Evolutionary conservation across 1,140 invertebrate genomes (phyloP), one percentile per base, ranked within the genome.

Genomic region (Drosophila quadrilineata): DNA sequence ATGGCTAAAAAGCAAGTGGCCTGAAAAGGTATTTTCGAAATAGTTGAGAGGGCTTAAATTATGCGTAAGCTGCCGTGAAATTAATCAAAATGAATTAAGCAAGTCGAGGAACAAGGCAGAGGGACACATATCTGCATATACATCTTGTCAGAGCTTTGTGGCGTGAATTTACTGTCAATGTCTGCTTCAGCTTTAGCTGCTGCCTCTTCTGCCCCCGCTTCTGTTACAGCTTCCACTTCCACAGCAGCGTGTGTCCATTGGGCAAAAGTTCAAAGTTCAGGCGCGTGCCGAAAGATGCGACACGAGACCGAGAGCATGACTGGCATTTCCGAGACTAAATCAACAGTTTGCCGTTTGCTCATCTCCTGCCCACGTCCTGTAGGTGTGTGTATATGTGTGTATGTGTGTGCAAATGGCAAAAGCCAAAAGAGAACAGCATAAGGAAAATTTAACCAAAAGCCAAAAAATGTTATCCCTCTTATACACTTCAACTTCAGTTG

Each of bases 251-350:
- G 58, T 54, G 49, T 53, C 49, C 45, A 29, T 6, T 63, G 49
- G 26, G n/a, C 2, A 35, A 67, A 84, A 85, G 79, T 85, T 85
- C 73, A 84, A 77, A 77, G 73, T 84, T 82, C 57, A 84, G 77
- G 59, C 73, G 69, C 73, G 64, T 82, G 77, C 52, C 59, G 28
- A 28, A 31, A 19, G 28, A 36, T 31, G 48, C 17, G 38, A 45
- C 41, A 72, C 46, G 49, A 69, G 46, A 59, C 53, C 41, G 56
- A 79, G 38, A 49, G 56, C 46, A 72, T 57, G 52, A 64, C 49
- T 33, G 64, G 59, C 68, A 71, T 71, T 69, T 50, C 43, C 36
- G 59, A 64, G 60, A 40, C 71, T 57, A 73, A 77, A 84, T 84
- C 77, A 85, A 84, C 77, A 85, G 77, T 71, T 84, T 82, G 69